Base-by-base conservation (phyloP, 2,888 invertebrate genomes). In the Mythimna ferrago region DNA sequence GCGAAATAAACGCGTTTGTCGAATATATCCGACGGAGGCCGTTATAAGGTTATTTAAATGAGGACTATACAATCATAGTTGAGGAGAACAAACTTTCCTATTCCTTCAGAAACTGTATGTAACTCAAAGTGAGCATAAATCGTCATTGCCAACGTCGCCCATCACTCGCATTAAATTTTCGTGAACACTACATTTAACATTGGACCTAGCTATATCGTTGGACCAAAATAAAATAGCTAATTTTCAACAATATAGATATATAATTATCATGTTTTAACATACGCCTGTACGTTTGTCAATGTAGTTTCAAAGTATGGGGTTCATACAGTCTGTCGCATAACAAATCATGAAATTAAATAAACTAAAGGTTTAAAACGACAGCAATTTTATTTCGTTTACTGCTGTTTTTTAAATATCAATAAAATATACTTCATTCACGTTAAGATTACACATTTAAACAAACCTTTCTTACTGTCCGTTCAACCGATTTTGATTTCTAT, bases 211-310 rank as follows among this genome's bases (percentile, higher is more conserved):
- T 93, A 92, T 85, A 90, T 87, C 87, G 88, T 89, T 93, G 92
- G 95, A 93, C 95, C 94, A 94, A 94, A 94, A 95, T 94, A 95
- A 95, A 95, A 95, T 94, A 94, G 93, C 92, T 93, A 94, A 91
- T 90, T 92, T 89, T 95, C 93, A 95, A 95, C 95, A 95, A 93
- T 94, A 92, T 93, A 92, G 87, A 93, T 92, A 93, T 92, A 92
- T 92, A 90, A 93, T 91, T 90, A 85, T 89, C 88, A 89, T 89
- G 86, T 89, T 87, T 87, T 86, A 91, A 91, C 90, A 88, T 88
- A 88, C 78, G 73, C 82, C 73, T 69, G 69, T 74, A 65, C 65
- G 84, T 83, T 87, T 87, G 82, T 82, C 80, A 84, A 84, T 80
- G 82, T 78, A 84, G 75, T 48, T n/a, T 56, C 56, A 51, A 62